These are phyloP conservation scores for Artibeus lituratus DNA, from an alignment of 2,797 vertebrate genomes.

Conservation along the genomic window DNA sequence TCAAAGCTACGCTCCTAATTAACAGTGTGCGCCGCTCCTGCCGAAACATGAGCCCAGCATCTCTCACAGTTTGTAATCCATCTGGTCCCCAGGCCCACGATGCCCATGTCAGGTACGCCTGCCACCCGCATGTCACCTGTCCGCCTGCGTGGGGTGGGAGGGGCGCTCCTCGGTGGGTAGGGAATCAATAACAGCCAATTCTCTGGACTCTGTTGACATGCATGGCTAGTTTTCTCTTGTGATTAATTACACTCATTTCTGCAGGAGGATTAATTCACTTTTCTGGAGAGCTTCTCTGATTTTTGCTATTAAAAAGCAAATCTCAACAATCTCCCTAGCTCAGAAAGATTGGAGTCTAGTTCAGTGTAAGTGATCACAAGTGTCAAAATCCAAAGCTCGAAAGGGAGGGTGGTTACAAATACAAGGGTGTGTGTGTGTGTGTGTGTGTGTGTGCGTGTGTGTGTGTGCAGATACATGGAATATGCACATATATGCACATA, in stretches of 20 bases:
- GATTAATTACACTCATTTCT: constrained; percentile 59
- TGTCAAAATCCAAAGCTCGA: constrained; percentile 9
- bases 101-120: not conserved
- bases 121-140: not conserved
- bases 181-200: constrained; percentile 31
- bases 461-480: not conserved
- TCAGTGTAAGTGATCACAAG: constrained; percentile 2
- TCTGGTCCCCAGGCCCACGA: constrained; percentile 17
- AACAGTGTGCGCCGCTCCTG: not conserved
- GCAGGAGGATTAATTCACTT: constrained; percentile 50
- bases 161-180: not conserved
- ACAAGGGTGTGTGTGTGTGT: not conserved
- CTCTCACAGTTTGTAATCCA: not conserved
- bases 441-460: too few relatives aligned
- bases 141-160: not conserved
- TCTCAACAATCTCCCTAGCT: constrained; percentile 34
- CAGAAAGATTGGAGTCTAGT: constrained; percentile 16
- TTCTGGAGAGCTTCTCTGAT: constrained; percentile 40
- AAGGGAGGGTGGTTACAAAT: not conserved
- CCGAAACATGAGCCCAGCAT: not conserved
- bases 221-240: constrained; percentile 47
- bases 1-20: constrained; percentile 55
- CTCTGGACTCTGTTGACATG: constrained; percentile 46
- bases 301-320: constrained; percentile 49
- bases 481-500: not conserved